Conservation (phyloP, 1,140 invertebrate genomes). For the Nymphalis io region DNA sequence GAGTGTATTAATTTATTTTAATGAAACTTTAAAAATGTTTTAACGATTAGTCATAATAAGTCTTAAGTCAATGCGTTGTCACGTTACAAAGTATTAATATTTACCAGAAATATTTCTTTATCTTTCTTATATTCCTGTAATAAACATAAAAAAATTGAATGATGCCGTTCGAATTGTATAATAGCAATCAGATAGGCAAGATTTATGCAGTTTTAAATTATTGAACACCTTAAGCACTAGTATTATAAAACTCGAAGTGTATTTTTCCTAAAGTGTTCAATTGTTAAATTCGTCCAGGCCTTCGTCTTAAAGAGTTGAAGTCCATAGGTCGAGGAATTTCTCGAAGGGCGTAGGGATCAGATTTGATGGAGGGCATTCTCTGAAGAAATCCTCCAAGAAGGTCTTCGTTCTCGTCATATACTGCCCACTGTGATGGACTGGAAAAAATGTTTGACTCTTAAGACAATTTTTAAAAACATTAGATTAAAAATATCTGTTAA, state of each 20-base stretch:
- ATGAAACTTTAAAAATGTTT: too few relatives aligned
- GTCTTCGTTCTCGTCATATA: conserved; percentile 68
- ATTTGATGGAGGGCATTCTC: conserved; percentile 61
- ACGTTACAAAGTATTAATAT: too few relatives aligned
- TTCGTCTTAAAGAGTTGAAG: conserved; percentile 49
- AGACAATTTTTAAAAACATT: background rate
- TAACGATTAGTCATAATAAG: too few relatives aligned
- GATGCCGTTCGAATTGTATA: too few relatives aligned
- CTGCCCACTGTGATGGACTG: conserved; percentile 71
- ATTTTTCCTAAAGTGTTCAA: background rate
- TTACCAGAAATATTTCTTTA: too few relatives aligned
- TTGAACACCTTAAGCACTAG: background rate
- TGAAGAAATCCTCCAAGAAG: conserved; percentile 52
- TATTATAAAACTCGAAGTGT: too few relatives aligned
- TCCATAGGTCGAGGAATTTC: conserved; percentile 73
- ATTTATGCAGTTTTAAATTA: background rate
- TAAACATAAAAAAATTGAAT: too few relatives aligned
- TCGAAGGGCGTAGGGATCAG: conserved; percentile 69
- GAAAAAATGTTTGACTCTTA: too few relatives aligned
- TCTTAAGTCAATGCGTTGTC: too few relatives aligned
- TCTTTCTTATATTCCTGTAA: too few relatives aligned
- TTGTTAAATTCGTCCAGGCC: conserved; percentile 44
- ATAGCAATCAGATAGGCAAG: too few relatives aligned
- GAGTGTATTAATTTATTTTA: too few relatives aligned
- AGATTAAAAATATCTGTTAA: background rate